Base-by-base conservation (phyloP, 2,888 invertebrate genomes). In the Scaptomyza cyrtandrae region DNA sequence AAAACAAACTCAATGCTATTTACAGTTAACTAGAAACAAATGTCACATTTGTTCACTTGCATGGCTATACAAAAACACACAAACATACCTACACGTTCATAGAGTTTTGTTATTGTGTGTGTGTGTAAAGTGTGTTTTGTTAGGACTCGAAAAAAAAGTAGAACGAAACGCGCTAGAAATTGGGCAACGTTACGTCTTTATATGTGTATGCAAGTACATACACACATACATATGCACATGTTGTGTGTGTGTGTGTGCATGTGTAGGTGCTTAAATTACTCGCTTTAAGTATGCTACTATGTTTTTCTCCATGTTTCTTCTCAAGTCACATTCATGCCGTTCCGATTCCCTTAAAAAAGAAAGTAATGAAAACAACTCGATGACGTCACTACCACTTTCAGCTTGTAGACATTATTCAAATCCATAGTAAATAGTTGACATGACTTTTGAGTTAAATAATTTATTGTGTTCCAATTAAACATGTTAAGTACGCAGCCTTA, bases 201-300 rank as follows among this genome's bases (percentile, higher is more conserved):
- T 24, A 53, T 48, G 46, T 13, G 46, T 13, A 37, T 48, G 29
- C 39, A 50, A 29, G 10, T 31, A 31, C 19, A 39, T 16, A 37
- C 1, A 6, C 9, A n/a, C 7, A 10, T 33, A 33, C 33, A 10
- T 33, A 33, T 33, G 33, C 6, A 33, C 3, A 13, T 13, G 9
- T 9, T 31, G n/a, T 13, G 9, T 31, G 29, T 54, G 31, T 13
- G 5, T 33, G 7, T 27, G 14, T 48, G 7, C 11, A 3, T 19
- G 43, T 29, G 29, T 16, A 16, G 60, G 60, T 69, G 54, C 69
- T 80, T 69, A 69, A 78, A 64, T 77, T 77, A 50, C 37, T 24
- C 16, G 46, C 46, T 46, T 24, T 52, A 37, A 19, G 19, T 33
- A 33, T 5, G 10, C 33, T 35, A 11, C 6, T 10, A 33, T 19